These are phyloP conservation scores for Steatornis caripensis DNA, from an alignment of 2,113 vertebrate species.

Conservation along the genomic window DNA sequence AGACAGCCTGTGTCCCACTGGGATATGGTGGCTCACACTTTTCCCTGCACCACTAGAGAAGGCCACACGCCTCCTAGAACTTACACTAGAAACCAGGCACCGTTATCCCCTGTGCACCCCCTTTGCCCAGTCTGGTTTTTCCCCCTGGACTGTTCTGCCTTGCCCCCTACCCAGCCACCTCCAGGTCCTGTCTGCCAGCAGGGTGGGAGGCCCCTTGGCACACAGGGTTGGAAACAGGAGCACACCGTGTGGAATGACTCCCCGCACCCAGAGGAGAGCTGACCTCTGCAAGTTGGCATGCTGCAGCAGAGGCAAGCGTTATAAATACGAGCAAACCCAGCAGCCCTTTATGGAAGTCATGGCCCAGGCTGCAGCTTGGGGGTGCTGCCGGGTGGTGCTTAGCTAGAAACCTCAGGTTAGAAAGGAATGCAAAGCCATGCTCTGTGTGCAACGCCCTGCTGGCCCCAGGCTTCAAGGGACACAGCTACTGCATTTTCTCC, in stretches of 20 bases:
- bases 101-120: rapidly evolving
- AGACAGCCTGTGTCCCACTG: background rate
- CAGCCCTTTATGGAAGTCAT: background rate
- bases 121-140: background rate
- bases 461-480: background rate
- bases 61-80: background rate
- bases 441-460: background rate
- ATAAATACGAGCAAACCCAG: background rate
- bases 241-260: background rate
- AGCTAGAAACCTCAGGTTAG: background rate
- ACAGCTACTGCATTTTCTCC: background rate
- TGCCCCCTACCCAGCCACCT: background rate
- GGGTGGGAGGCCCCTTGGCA: background rate
- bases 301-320: rapidly evolving
- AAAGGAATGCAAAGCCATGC: background rate
- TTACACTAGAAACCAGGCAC: background rate
- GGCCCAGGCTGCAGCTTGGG: background rate
- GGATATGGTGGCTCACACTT: background rate
- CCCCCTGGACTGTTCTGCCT: rapidly evolving
- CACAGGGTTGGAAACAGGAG: background rate
- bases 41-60: background rate
- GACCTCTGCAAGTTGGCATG: background rate
- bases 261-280: rapidly evolving
- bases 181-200: background rate
- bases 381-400: background rate